Conservation (phyloP, 2,797 vertebrate genomes). For the Propithecus deckenii region DNA sequence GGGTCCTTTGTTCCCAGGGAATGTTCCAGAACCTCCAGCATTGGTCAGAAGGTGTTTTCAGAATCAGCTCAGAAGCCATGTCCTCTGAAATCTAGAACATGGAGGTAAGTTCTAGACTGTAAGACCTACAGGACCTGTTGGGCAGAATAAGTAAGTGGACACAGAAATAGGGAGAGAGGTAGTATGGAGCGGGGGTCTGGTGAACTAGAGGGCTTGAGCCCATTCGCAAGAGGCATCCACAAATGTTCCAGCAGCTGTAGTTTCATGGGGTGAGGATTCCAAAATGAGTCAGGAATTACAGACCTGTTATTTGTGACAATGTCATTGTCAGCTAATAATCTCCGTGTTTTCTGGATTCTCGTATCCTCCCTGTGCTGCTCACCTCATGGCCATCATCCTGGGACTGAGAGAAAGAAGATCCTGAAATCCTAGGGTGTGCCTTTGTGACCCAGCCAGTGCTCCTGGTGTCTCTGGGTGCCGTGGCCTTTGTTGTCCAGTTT, state of each 20-base stretch:
- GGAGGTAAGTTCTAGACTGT: not conserved
- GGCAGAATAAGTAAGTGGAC: not conserved
- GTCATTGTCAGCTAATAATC: not conserved
- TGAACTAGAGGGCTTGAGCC: not conserved
- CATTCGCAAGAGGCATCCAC: not conserved
- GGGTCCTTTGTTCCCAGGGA: not conserved
- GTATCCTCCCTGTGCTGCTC: not conserved
- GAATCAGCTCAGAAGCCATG: not conserved
- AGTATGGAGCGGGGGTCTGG: rapidly evolving
- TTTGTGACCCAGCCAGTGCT: not conserved
- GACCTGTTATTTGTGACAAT: not conserved
- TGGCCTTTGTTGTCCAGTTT: not conserved
- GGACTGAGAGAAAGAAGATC: not conserved
- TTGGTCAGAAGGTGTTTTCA: not conserved
- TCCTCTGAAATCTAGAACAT: not conserved
- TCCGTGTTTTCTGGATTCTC: not conserved
- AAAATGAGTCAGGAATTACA: not conserved
- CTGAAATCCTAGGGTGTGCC: not conserved
- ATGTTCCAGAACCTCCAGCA: not conserved
- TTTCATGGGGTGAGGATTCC: not conserved
- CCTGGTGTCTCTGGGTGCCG: not conserved
- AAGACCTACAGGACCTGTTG: not conserved
- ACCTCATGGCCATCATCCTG: not conserved
- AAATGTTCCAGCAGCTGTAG: not conserved
- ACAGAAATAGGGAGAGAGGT: not conserved